Percentiles rank a stretch among this genome's conserved stretches.
Evolutionary conservation across 2,888 invertebrate species (phyloP).

Genomic region (Chironomus riparius): DNA sequence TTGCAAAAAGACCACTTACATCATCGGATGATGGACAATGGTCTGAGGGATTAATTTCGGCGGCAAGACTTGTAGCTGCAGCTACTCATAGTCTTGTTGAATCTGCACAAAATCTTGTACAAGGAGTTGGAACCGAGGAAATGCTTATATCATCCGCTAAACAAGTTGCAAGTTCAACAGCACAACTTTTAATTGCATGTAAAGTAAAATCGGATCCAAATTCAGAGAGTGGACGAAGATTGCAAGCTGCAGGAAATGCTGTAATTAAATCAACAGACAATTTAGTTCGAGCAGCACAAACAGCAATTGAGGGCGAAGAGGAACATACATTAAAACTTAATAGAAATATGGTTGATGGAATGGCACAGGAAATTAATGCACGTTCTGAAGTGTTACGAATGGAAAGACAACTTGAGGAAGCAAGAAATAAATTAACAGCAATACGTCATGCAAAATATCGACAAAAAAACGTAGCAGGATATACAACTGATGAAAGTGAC

Average conservation of each 20-base stretch:
- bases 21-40: slow-evolving; percentile 95
- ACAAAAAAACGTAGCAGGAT: slow-evolving; percentile 50
- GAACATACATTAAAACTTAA: slow-evolving; percentile 86
- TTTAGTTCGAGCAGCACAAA: slow-evolving; percentile 87
- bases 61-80: slow-evolving; percentile 91
- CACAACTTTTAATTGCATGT: slow-evolving; percentile 94
- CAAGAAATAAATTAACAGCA: slow-evolving; percentile 78
- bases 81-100: slow-evolving; percentile 97
- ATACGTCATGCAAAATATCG: slow-evolving; percentile 91
- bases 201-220: slow-evolving; percentile 98
- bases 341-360: slow-evolving; percentile 89
- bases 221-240: slow-evolving; percentile 82
- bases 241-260: slow-evolving; percentile 90
- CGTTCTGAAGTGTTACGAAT: slow-evolving; percentile 85
- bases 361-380: slow-evolving; percentile 91
- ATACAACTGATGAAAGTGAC: slow-evolving; percentile 52
- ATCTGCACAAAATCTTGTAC: slow-evolving; percentile 92
- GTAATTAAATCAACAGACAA: slow-evolving; percentile 97
- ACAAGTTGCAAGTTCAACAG: slow-evolving; percentile 94
- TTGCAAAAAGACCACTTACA: slow-evolving; percentile 67
- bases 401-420: slow-evolving; percentile 88
- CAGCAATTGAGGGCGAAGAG: slow-evolving; percentile 84
- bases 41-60: slow-evolving; percentile 94
- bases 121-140: slow-evolving; percentile 87
- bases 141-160: slow-evolving; percentile 93